Percentiles rank a stretch among this genome's conserved stretches.
phyloP scores from a whole-genome alignment of 92 coral and sea anemone genomes.

The Bergia puertoricense region DNA sequence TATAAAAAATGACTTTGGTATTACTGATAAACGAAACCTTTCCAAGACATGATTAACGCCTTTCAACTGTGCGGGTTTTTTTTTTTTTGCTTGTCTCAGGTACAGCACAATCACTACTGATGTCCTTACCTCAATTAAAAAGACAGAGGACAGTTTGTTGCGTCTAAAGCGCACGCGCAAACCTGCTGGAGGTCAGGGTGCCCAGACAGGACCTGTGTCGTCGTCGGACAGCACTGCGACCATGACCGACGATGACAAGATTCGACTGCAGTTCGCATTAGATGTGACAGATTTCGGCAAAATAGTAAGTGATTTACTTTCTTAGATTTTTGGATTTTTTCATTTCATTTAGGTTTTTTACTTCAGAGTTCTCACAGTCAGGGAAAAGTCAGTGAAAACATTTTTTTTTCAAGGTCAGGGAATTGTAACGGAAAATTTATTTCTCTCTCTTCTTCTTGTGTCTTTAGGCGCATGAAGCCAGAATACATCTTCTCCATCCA shows the following conservation, averaged over 20 bases:
- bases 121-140: conserved; percentile 93
- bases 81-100: conserved; percentile 45
- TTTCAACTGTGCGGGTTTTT: background rate
- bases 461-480: too few relatives aligned
- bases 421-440: too few relatives aligned
- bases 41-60: too few relatives aligned
- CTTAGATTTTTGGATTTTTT: background rate
- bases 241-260: conserved; percentile 97
- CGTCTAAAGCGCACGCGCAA: conserved; percentile 92
- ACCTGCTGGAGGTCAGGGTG: conserved; percentile 62
- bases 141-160: conserved; percentile 94
- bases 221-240: conserved; percentile 58
- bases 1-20: too few relatives aligned
- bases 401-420: too few relatives aligned
- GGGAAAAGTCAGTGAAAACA: too few relatives aligned
- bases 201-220: conserved; percentile 48
- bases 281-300: conserved; percentile 92
- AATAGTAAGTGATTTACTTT: conserved; percentile 62
- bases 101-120: conserved; percentile 86
- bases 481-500: too few relatives aligned
- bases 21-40: too few relatives aligned
- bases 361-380: background rate
- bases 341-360: background rate
- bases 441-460: too few relatives aligned
- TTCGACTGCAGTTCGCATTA: conserved; percentile 87